phyloP scores from a whole-genome alignment of 2,113 vertebrate genomes.

The Quiscalus mexicanus region DNA sequence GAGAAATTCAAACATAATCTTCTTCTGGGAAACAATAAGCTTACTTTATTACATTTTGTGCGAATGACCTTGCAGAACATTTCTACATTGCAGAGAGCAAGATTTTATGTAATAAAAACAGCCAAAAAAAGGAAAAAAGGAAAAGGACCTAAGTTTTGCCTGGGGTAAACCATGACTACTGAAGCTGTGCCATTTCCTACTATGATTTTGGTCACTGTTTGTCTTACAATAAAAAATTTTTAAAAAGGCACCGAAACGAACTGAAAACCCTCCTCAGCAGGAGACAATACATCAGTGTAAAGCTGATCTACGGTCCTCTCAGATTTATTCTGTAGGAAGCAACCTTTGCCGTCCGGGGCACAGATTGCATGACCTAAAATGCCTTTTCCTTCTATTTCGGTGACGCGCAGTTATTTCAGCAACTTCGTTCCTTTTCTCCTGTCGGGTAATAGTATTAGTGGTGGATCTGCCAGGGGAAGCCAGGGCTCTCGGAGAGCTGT shows the following conservation, averaged over 20 bases:
- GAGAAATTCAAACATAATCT: not conserved
- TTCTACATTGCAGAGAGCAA: not conserved
- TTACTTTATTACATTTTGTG: constrained; percentile 25
- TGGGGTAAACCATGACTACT: not conserved
- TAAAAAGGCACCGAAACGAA: not conserved
- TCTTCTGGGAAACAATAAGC: constrained; percentile 38
- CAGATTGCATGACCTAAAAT: not conserved
- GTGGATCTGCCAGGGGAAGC: constrained; percentile 20
- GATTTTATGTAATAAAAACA: not conserved
- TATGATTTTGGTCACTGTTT: not conserved
- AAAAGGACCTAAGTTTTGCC: not conserved
- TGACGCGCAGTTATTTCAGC: constrained; percentile 2
- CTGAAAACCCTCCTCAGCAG: not conserved
- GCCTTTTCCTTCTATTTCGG: constrained; percentile 32
- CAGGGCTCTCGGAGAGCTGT: not conserved
- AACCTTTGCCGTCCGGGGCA: not conserved
- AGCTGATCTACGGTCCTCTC: not conserved
- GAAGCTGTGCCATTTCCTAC: not conserved
- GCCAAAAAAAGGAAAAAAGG: not conserved
- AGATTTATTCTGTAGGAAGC: not conserved
- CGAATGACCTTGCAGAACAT: not conserved
- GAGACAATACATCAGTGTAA: not conserved
- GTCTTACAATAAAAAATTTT: not conserved
- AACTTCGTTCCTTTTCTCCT: not conserved
- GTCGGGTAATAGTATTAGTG: constrained; percentile 5